A percentile compares a stretch with the other conserved stretches of the same genome.
Conservation (phyloP, 2,888 invertebrate genomes). For the Drosophila helvetica region DNA sequence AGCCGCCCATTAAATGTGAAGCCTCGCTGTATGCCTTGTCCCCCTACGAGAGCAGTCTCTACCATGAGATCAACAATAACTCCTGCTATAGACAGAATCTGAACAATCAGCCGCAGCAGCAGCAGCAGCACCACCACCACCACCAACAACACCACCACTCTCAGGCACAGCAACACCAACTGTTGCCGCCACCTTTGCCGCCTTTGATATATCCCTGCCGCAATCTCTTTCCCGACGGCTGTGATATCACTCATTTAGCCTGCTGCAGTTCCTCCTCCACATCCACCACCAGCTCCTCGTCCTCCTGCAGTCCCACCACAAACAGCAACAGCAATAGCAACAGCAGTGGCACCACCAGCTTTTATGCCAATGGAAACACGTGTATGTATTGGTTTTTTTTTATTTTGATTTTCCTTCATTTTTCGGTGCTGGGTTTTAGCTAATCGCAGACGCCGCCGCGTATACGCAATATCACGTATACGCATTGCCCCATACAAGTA, state of each 20-base stretch:
- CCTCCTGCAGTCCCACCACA: constrained; percentile 19
- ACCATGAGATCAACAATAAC: constrained; percentile 79
- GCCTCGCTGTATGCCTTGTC: constrained; percentile 38
- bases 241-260: constrained; percentile 74
- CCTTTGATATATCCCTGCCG: constrained; percentile 80
- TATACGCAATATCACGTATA: constrained; percentile 63
- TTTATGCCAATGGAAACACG: constrained; percentile 63
- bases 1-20: constrained; percentile 70
- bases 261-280: constrained; percentile 49
- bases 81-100: constrained; percentile 70
- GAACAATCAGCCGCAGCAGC: constrained; percentile 44
- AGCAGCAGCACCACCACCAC: constrained; percentile 2
- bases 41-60: constrained; percentile 44
- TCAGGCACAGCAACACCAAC: constrained; percentile 18
- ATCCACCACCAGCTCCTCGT: constrained; percentile 3
- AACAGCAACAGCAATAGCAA: constrained; percentile 27
- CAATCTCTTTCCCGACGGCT: constrained; percentile 80
- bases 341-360: constrained; percentile 26
- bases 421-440: constrained; percentile 23
- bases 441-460: constrained; percentile 59
- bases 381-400: constrained; percentile 59
- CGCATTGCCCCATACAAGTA: constrained; percentile 40
- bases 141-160: constrained; percentile 21
- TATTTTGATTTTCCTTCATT: constrained; percentile 7
- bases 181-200: constrained; percentile 38